Evolutionary conservation across 2,888 invertebrate genomes (phyloP).

Genomic region (Galerucella calmariensis): DNA sequence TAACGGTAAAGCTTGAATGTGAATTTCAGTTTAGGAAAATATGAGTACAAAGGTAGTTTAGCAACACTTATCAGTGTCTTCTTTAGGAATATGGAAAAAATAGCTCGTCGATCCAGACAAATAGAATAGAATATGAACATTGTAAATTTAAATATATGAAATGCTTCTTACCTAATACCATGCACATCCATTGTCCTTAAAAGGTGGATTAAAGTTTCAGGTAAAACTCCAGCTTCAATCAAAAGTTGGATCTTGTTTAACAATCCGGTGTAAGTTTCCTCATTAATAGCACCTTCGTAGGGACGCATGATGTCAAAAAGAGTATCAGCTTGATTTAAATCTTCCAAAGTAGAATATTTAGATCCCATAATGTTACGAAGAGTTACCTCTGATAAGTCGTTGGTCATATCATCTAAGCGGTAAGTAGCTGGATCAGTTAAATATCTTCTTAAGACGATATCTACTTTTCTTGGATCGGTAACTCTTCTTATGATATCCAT

Average conservation of each 20-base stretch:
- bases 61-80: no score
- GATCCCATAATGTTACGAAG: neutral
- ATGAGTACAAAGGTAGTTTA: no score
- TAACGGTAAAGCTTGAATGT: no score
- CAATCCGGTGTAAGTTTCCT: neutral
- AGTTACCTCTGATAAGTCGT: neutral
- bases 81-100: no score
- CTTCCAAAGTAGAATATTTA: neutral
- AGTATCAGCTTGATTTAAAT: slow-evolving; percentile 19
- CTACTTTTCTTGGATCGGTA: slow-evolving; percentile 27
- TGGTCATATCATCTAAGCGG: slow-evolving; percentile 38
- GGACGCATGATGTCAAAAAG: slow-evolving; percentile 3
- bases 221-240: slow-evolving; percentile 11
- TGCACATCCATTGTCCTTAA: slow-evolving; percentile 1
- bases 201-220: slow-evolving; percentile 7
- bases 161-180: neutral
- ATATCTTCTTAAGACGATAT: slow-evolving; percentile 37
- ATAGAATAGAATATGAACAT: no score
- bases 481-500: slow-evolving; percentile 36
- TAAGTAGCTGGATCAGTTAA: slow-evolving; percentile 24
- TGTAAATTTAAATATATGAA: neutral
- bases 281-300: slow-evolving; percentile 14
- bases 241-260: slow-evolving; percentile 11
- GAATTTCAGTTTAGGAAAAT: no score
- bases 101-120: no score